Evolutionary conservation across 1,140 invertebrate species (phyloP).

Genomic region (Neoseiulus cucumeris): DNA sequence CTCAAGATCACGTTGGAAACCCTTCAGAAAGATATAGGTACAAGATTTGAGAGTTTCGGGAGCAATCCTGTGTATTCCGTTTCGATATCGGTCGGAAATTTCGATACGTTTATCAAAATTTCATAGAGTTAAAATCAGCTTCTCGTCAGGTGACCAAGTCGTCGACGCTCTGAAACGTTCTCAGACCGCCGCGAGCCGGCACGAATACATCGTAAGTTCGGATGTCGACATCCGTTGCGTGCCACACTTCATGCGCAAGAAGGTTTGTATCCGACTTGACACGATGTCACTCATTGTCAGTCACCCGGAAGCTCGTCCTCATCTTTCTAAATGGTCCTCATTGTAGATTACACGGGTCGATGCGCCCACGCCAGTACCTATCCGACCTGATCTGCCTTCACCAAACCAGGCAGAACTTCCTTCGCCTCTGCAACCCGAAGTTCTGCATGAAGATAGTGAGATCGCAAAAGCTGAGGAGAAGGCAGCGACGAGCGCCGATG

Average conservation of each 20-base stretch:
- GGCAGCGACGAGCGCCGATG: not conserved
- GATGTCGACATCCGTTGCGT: not conserved
- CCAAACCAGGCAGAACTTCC: not conserved
- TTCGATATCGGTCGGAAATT: too few relatives aligned
- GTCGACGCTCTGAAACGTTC: not conserved
- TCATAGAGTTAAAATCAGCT: too few relatives aligned
- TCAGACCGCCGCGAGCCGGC: not conserved
- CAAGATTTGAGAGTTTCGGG: too few relatives aligned
- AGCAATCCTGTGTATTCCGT: too few relatives aligned
- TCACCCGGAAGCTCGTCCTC: too few relatives aligned
- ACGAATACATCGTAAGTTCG: not conserved
- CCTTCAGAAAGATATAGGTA: constrained; percentile 2
- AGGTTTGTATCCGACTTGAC: not conserved
- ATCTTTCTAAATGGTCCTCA: too few relatives aligned
- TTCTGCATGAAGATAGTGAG: not conserved
- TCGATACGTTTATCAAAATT: too few relatives aligned
- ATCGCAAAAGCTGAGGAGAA: not conserved
- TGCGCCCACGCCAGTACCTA: not conserved
- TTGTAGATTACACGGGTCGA: too few relatives aligned
- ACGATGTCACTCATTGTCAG: too few relatives aligned
- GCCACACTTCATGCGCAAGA: not conserved
- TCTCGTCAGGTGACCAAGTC: not conserved
- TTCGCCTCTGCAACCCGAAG: not conserved
- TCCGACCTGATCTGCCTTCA: not conserved
- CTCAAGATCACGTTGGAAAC: not conserved